Evolutionary conservation across 2,888 invertebrate species (phyloP).

Genomic region (Drosophila multiciliata): DNA sequence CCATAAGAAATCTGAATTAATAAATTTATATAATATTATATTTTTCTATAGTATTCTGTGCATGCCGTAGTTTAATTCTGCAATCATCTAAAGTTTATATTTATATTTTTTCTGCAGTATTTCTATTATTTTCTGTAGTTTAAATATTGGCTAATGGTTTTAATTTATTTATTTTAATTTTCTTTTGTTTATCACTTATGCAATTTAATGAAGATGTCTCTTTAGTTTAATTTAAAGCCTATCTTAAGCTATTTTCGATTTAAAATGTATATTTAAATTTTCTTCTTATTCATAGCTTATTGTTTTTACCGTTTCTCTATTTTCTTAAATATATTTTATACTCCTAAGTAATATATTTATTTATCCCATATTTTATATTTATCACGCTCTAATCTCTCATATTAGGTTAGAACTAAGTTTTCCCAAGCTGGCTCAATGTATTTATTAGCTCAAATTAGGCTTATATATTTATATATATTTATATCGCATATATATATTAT

Average conservation of each 20-base stretch:
- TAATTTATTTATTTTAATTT: neutral
- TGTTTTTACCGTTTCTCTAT: neutral
- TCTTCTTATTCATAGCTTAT: neutral
- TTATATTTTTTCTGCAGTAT: neutral
- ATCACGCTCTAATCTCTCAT: neutral
- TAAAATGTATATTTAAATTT: neutral
- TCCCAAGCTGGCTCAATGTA: neutral
- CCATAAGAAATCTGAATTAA: neutral
- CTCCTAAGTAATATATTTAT: accelerated
- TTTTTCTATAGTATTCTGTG: no score
- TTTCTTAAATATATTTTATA: neutral
- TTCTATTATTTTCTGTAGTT: no score
- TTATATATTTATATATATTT: neutral
- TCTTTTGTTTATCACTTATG: neutral
- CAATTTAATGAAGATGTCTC: neutral
- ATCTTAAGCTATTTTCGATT: neutral
- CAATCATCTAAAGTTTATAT: no score
- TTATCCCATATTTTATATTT: neutral
- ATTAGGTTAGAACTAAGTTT: neutral
- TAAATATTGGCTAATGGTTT: no score
- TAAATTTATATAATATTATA: neutral
- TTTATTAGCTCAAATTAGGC: neutral
- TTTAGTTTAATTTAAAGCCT: neutral
- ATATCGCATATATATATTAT: no score
- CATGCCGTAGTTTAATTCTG: no score